Evolutionary conservation across 2,888 invertebrate species (phyloP).

Genomic region (Andricus quercusramuli): DNA sequence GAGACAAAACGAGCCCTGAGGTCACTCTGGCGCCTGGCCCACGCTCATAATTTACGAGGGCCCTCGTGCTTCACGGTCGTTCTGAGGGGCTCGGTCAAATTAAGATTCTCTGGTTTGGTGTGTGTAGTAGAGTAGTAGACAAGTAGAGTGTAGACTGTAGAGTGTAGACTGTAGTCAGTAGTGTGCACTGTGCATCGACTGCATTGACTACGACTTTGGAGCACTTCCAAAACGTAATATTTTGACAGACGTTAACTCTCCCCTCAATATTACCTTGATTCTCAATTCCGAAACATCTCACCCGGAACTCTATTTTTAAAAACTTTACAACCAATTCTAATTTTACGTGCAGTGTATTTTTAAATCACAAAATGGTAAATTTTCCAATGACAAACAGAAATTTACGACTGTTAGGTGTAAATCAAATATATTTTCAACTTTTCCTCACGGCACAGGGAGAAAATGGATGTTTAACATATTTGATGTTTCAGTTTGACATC

Average conservation of each 20-base stretch:
- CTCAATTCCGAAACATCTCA: not conserved
- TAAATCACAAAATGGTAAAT: too few relatives aligned
- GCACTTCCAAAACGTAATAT: conserved; percentile 3
- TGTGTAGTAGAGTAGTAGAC: too few relatives aligned
- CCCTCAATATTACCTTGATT: not conserved
- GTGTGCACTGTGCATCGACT: not conserved
- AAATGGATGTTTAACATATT: too few relatives aligned
- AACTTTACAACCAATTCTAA: too few relatives aligned
- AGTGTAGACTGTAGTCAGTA: too few relatives aligned
- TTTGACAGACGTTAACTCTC: conserved; percentile 23
- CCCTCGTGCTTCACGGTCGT: conserved; percentile 41
- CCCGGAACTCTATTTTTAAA: not conserved
- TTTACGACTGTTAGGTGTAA: too few relatives aligned
- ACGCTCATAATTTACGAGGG: conserved; percentile 51
- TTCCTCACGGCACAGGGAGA: too few relatives aligned
- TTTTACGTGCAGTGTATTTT: too few relatives aligned
- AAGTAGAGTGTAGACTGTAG: too few relatives aligned
- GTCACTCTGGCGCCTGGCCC: conserved; percentile 42
- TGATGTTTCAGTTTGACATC: too few relatives aligned
- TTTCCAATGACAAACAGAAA: too few relatives aligned
- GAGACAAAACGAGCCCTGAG: conserved; percentile 41
- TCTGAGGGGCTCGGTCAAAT: conserved; percentile 46
- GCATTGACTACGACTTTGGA: not conserved
- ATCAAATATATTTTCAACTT: too few relatives aligned
- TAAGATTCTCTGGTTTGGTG: conserved; percentile 49